Evolutionary conservation across 2,797 vertebrate species (phyloP).

Genomic region (Brotogeris chrysoptera): DNA sequence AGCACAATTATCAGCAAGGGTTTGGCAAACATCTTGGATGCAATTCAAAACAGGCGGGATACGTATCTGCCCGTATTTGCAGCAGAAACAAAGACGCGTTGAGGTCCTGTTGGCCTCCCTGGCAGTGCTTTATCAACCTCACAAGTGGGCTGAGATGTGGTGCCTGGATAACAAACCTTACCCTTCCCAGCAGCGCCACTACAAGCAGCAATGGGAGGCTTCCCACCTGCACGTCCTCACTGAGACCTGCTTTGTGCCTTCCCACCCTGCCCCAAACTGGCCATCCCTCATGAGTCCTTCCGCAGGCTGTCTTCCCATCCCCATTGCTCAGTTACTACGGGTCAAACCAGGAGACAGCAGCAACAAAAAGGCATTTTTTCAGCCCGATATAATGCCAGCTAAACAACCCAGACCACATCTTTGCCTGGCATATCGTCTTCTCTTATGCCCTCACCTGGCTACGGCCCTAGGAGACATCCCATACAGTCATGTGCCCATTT

Average conservation of each 20-base stretch:
- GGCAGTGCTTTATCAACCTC: background rate
- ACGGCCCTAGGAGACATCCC: background rate
- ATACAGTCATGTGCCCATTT: background rate
- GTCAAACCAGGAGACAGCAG: background rate
- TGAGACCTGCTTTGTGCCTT: background rate
- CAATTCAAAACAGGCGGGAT: background rate
- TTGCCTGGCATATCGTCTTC: background rate
- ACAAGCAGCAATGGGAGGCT: background rate
- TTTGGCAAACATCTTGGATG: background rate
- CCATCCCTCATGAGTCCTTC: background rate
- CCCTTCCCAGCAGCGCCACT: background rate
- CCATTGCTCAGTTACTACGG: background rate
- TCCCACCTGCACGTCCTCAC: background rate
- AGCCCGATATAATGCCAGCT: rapidly evolving
- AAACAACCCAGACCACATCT: background rate
- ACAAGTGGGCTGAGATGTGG: background rate
- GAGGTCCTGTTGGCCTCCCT: background rate
- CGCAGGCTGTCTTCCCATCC: background rate
- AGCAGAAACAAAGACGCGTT: background rate
- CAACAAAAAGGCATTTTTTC: background rate
- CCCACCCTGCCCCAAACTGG: background rate
- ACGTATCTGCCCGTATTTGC: background rate
- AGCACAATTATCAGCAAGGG: background rate
- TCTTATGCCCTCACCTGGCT: background rate
- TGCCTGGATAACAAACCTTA: background rate